phyloP scores from a whole-genome alignment of 2,888 invertebrate species.

The Diarsia brunnea region DNA sequence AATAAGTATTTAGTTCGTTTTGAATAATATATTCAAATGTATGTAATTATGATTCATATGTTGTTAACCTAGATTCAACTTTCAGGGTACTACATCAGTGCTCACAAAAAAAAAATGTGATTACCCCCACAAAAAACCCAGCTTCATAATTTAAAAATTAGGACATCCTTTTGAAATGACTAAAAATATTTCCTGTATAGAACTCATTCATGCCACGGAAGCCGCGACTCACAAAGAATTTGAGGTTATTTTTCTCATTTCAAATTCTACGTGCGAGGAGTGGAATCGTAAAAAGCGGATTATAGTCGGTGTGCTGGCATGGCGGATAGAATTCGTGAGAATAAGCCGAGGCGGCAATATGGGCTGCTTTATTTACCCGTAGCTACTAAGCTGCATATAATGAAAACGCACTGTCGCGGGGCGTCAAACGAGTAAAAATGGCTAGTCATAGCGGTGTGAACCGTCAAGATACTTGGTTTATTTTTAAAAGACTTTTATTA shows the following conservation, averaged over 20 bases:
- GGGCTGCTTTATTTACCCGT: constrained; percentile 88
- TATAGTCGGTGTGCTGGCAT: constrained; percentile 84
- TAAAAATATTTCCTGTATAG: constrained; percentile 68
- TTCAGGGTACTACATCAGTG: not conserved
- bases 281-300: constrained; percentile 90
- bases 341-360: constrained; percentile 88
- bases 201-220: constrained; percentile 83
- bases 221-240: constrained; percentile 83
- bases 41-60: too few relatives aligned
- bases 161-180: constrained; percentile 51
- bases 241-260: constrained; percentile 89
- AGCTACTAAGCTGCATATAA: constrained; percentile 90
- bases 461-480: constrained; percentile 75
- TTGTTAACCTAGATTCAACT: constrained; percentile 15
- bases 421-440: constrained; percentile 87
- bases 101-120: constrained; percentile 14
- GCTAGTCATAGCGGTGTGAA: constrained; percentile 64
- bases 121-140: constrained; percentile 28
- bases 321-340: constrained; percentile 87
- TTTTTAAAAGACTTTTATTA: constrained; percentile 13
- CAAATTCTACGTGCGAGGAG: constrained; percentile 87
- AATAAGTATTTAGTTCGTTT: not conserved
- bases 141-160: constrained; percentile 52
- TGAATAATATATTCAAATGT: too few relatives aligned
- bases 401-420: constrained; percentile 90